These are phyloP conservation scores for Drosophila rubida DNA, from an alignment of 2,888 invertebrate species.

Conservation along the genomic window DNA sequence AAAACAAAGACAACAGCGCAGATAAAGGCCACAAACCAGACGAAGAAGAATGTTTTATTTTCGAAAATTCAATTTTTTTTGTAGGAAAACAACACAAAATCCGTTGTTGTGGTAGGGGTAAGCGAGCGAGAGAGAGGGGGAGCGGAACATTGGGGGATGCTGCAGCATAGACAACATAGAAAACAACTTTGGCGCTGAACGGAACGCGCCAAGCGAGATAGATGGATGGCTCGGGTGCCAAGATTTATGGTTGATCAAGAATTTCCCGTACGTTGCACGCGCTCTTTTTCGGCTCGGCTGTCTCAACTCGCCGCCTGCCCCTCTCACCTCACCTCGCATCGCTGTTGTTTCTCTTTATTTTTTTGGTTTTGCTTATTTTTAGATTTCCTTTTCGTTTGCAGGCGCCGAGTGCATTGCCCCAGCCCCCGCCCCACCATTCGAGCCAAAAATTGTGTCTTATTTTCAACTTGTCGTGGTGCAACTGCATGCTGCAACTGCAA, in stretches of 20 bases:
- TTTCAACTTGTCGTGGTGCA: conserved; percentile 52
- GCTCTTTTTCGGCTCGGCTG: conserved; percentile 49
- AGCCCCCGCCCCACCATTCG: neutral
- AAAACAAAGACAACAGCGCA: conserved; percentile 15
- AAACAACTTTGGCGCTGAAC: conserved; percentile 76
- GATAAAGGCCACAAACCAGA: conserved; percentile 41
- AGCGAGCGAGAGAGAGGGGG: neutral
- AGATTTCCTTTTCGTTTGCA: conserved; percentile 67
- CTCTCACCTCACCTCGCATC: conserved; percentile 23
- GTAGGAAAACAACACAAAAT: conserved; percentile 48
- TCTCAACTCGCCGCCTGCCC: conserved; percentile 1
- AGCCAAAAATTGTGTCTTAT: conserved; percentile 24
- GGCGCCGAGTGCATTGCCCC: conserved; percentile 59
- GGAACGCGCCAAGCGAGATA: conserved; percentile 80
- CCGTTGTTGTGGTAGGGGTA: neutral
- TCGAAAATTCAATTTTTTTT: conserved; percentile 58
- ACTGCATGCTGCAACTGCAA: conserved; percentile 16
- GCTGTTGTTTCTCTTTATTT: conserved; percentile 23
- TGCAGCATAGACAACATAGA: conserved; percentile 51
- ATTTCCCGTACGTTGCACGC: conserved; percentile 75
- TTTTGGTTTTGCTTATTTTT: conserved; percentile 70
- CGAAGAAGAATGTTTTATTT: conserved; percentile 66
- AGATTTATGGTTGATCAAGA: conserved; percentile 83
- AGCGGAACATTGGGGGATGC: neutral
- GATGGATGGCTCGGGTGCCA: conserved; percentile 80